Evolutionary conservation across 2,113 vertebrate species (phyloP), one percentile per base, ranked within the genome.

Genomic region (Lepisosteus osseus): DNA sequence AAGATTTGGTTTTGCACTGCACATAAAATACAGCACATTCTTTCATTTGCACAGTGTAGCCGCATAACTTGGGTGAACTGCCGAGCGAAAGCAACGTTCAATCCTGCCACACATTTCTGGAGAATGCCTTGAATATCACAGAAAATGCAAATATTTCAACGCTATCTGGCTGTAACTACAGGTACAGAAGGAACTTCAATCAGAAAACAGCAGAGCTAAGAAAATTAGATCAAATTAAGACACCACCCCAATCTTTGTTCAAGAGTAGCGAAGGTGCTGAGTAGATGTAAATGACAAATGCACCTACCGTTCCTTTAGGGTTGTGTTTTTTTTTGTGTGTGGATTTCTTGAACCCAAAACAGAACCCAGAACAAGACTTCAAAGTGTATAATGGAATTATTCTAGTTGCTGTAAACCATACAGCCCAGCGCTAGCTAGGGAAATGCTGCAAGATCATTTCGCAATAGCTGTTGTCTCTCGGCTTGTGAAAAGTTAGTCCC

Each of bases 221-320:
- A 45, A 61, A 77, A 66, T 57, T 55, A 15, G 71, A 70, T 72
- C 66, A 72, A 56, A 77, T 17, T 45, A 71, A 70, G 47, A 63
- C 75, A 69, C 65, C 66, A 63, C 71, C 65, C 68, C 45, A 7
- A 5, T 47, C 67, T 65, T 69, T 74, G 66, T 69, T 62, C 54
- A 45, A 67, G 61, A 43, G 44, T 44, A 67, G 54, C 61, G 43
- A 62, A 72, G 61, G 61, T 68, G 55, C 64, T 13, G 57, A 41
- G 51, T 41, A 69, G 3, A 57, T 57, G 40, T 41, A 56, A 47
- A 56, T 63, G 54, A 75, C 68, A 74, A 71, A 73, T 54, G 68
- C 72, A 82, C 80, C 78, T 84, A 83, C 84, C 82, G 73, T 83
- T 70, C 62, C 74, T 77, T 64, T 75, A 61, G 41, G 68, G 40